Evolutionary conservation across 2,888 invertebrate genomes (phyloP).

Genomic region (Acronicta alni): DNA sequence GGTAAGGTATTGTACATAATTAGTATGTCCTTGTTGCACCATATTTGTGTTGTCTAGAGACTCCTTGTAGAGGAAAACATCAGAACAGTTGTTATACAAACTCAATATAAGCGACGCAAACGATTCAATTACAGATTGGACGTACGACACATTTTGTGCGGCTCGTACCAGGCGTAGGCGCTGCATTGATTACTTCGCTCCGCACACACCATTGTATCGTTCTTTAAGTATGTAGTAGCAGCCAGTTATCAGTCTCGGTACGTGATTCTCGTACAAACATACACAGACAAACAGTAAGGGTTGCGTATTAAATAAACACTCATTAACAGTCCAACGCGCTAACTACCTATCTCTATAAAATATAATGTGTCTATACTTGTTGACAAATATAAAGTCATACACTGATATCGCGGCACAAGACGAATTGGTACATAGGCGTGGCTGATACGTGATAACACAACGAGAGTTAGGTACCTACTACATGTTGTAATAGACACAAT

Average conservation of each 20-base stretch:
- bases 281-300: constrained; percentile 12
- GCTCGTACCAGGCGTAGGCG: neutral
- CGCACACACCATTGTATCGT: constrained; percentile 9
- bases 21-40: no score
- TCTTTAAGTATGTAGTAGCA: constrained; percentile 31
- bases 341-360: neutral
- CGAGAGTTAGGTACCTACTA: neutral
- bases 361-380: neutral
- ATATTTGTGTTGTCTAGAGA: neutral
- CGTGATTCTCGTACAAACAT: constrained; percentile 26
- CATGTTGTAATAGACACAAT: constrained; percentile 3
- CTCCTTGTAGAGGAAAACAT: neutral
- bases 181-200: constrained; percentile 13
- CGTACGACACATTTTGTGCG: neutral
- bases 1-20: no score
- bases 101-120: constrained; percentile 1
- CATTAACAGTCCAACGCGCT: constrained; percentile 7
- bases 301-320: constrained; percentile 22
- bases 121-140: constrained; percentile 10
- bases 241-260: constrained; percentile 33
- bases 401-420: constrained; percentile 12
- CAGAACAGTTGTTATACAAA: neutral
- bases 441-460: constrained; percentile 16
- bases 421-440: constrained; percentile 17
- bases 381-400: constrained; percentile 1